A percentile compares a stretch with the other conserved stretches of the same genome.
Conservation (phyloP, 2,888 invertebrate species). For the Lobophora halterata region DNA sequence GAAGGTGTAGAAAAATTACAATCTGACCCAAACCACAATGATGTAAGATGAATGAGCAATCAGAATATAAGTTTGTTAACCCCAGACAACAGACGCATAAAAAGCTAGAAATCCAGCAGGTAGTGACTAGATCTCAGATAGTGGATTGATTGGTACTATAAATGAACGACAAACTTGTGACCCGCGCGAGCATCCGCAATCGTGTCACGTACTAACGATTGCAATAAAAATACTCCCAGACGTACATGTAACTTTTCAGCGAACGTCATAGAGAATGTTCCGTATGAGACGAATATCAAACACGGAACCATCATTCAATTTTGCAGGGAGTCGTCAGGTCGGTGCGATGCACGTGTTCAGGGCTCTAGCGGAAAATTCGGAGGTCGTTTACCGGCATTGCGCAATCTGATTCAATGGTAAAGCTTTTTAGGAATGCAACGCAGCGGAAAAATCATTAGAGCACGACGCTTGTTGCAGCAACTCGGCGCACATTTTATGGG, state of each 20-base stretch:
- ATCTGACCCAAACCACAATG: constrained; percentile 66
- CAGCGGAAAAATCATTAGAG: constrained; percentile 44
- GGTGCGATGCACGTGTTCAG: constrained; percentile 22
- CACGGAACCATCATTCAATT: constrained; percentile 39
- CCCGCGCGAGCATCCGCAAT: constrained; percentile 56
- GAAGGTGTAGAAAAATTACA: constrained; percentile 60
- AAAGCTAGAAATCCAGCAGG: constrained; percentile 73
- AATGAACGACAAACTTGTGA: constrained; percentile 67
- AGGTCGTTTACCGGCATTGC: constrained; percentile 37
- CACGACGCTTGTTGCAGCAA: constrained; percentile 33
- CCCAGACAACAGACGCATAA: constrained; percentile 74
- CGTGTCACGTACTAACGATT: constrained; percentile 58
- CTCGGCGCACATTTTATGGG: constrained; percentile 21
- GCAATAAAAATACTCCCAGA: constrained; percentile 58
- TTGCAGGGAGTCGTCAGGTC: constrained; percentile 16
- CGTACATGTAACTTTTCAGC: constrained; percentile 47
- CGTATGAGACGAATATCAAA: constrained; percentile 45
- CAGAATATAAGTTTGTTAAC: constrained; percentile 73
- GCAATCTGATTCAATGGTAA: constrained; percentile 37
- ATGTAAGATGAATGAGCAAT: constrained; percentile 79
- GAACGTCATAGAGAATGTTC: constrained; percentile 34
- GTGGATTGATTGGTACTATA: constrained; percentile 76
- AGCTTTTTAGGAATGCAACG: constrained; percentile 42
- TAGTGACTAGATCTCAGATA: constrained; percentile 72
- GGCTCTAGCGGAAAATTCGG: constrained; percentile 24